A percentile compares a stretch with the other conserved stretches of the same genome.
phyloP scores from a whole-genome alignment of 2,113 vertebrate species.

The Maccullochella peelii region DNA sequence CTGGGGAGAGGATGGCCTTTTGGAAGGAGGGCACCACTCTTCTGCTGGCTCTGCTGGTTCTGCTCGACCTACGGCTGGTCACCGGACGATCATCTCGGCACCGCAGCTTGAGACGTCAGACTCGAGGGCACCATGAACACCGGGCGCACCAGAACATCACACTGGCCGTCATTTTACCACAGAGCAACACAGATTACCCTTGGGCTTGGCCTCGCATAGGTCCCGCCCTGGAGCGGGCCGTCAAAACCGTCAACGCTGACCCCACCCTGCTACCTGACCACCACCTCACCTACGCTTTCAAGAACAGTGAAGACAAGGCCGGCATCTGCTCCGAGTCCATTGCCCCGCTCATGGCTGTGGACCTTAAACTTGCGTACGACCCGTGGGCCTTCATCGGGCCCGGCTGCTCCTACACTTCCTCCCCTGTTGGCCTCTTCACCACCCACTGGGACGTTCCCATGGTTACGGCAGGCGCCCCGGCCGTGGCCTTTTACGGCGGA shows the following conservation, averaged over 20 bases:
- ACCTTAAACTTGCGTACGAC: constrained; percentile 86
- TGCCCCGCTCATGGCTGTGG: constrained; percentile 90
- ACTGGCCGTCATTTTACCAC: constrained; percentile 90
- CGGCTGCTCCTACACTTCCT: constrained; percentile 90
- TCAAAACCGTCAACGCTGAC: constrained; percentile 78
- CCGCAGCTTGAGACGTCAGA: constrained; percentile 19
- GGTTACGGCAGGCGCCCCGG: constrained; percentile 90
- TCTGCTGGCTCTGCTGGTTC: constrained; percentile 69
- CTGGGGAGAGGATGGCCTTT: constrained; percentile 51
- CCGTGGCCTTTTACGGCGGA: constrained; percentile 84
- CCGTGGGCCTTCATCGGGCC: constrained; percentile 92
- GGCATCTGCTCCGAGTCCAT: constrained; percentile 91
- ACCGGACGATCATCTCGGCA: background rate
- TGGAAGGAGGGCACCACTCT: constrained; percentile 5
- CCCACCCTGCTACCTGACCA: constrained; percentile 81
- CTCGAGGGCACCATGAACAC: constrained; percentile 20
- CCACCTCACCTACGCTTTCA: constrained; percentile 82
- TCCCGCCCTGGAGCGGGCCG: constrained; percentile 86
- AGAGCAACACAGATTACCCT: constrained; percentile 89
- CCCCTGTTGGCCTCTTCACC: constrained; percentile 90
- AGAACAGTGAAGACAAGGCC: constrained; percentile 87
- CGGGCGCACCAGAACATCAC: constrained; percentile 78
- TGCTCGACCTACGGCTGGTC: background rate
- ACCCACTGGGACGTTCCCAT: constrained; percentile 92
- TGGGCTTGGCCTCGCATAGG: constrained; percentile 96